Percentiles rank a stretch among this genome's conserved stretches.
These are phyloP conservation scores for Chondrosia reniformis DNA, from an alignment of 37 sponge, comb jelly and placozoan genomes.

Conservation along the genomic window DNA sequence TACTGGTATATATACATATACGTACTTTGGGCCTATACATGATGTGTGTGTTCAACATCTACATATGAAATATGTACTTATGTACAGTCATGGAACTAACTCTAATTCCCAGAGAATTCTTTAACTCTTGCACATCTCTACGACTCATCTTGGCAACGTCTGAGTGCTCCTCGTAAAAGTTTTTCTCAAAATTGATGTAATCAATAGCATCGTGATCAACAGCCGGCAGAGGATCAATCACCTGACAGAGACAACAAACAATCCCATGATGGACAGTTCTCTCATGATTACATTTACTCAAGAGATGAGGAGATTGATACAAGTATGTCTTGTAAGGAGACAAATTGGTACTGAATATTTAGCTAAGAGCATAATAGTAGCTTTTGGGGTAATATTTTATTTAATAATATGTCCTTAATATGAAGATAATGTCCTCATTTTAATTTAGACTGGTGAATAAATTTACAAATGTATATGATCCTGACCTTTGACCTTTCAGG, in stretches of 20 bases:
- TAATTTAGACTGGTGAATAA: too few relatives aligned
- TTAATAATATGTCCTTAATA: too few relatives aligned
- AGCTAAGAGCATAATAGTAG: too few relatives aligned
- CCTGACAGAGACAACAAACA: constrained; percentile 21
- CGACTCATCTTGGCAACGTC: constrained; percentile 54
- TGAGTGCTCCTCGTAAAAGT: constrained; percentile 85
- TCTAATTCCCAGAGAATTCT: constrained; percentile 75
- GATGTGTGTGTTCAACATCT: background rate
- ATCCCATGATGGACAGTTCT: background rate
- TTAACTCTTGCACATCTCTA: constrained; percentile 58
- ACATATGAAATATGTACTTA: too few relatives aligned
- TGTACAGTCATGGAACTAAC: too few relatives aligned
- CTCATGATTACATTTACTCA: too few relatives aligned
- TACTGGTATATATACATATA: background rate
- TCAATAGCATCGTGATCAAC: constrained; percentile 85
- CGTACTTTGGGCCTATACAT: background rate
- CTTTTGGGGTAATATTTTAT: too few relatives aligned
- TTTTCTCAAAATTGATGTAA: constrained; percentile 72
- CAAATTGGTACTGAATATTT: too few relatives aligned
- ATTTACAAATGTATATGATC: too few relatives aligned
- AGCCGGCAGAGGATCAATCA: constrained; percentile 90
- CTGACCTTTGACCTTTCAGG: constrained; percentile 66
- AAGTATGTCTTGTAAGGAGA: too few relatives aligned
- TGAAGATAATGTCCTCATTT: too few relatives aligned
- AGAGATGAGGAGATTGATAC: too few relatives aligned